These are phyloP conservation scores for Canis aureus DNA, from an alignment of 2,113 vertebrate genomes.

Conservation along the genomic window DNA sequence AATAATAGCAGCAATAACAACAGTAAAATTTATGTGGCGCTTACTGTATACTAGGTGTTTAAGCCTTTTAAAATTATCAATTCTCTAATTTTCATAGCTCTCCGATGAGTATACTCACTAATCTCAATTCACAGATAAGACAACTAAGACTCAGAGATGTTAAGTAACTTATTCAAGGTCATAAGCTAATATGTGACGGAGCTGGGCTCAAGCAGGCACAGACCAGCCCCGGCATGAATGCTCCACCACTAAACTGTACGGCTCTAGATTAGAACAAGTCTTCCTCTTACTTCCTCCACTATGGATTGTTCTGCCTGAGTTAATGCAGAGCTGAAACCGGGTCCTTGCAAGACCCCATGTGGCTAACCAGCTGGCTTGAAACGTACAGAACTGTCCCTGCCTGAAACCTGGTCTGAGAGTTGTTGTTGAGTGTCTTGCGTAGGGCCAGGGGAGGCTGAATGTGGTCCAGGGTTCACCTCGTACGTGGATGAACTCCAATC, in stretches of 20 bases:
- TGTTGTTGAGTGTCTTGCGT: no score
- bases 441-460: background rate
- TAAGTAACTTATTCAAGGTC: background rate
- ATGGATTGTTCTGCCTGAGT: background rate
- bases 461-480: background rate
- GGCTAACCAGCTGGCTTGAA: background rate
- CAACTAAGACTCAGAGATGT: background rate
- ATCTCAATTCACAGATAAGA: conserved; percentile 1
- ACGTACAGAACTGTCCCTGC: background rate
- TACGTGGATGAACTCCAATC: background rate
- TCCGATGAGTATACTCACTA: background rate
- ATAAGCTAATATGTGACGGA: background rate
- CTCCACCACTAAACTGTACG: background rate
- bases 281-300: background rate
- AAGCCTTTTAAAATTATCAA: background rate
- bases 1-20: background rate
- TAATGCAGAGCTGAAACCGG: background rate
- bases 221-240: background rate
- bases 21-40: background rate
- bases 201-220: background rate
- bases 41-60: background rate
- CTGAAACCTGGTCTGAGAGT: background rate
- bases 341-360: background rate
- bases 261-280: background rate
- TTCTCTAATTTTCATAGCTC: background rate